Conservation (phyloP, 2,797 vertebrate genomes). For the Megaceryle alcyon region DNA sequence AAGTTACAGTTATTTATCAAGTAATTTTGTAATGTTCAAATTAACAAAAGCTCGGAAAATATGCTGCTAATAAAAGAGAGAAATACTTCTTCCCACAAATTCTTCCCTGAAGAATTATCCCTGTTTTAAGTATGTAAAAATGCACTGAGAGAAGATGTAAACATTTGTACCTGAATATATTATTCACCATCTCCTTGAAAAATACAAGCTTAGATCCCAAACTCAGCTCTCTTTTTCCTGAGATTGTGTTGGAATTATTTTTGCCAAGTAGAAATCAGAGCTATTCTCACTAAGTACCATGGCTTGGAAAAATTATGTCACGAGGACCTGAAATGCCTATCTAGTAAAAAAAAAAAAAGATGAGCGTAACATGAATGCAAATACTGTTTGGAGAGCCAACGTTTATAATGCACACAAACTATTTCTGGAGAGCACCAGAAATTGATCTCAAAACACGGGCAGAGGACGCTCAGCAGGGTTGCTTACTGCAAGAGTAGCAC, state of each 20-base stretch:
- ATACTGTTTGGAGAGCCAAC: neutral
- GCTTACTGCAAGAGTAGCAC: neutral
- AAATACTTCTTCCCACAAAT: neutral
- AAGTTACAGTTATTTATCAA: slow-evolving; percentile 16
- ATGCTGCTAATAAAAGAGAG: neutral
- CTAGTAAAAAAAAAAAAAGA: neutral
- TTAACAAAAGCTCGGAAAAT: neutral
- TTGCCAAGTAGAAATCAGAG: neutral
- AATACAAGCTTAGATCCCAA: neutral
- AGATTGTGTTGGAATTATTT: neutral
- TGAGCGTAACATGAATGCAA: neutral
- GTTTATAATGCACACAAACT: neutral
- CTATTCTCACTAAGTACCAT: neutral
- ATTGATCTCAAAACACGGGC: neutral
- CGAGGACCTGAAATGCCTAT: neutral
- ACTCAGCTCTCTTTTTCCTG: neutral
- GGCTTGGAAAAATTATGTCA: neutral
- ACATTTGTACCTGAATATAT: neutral
- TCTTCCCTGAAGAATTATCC: neutral
- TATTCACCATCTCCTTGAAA: neutral
- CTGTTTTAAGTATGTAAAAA: neutral
- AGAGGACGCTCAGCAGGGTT: neutral
- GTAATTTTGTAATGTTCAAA: neutral
- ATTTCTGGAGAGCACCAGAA: neutral
- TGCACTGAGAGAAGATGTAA: neutral